These are phyloP conservation scores for Carassius auratus DNA, from an alignment of 2,113 vertebrate genomes.

Conservation along the genomic window DNA sequence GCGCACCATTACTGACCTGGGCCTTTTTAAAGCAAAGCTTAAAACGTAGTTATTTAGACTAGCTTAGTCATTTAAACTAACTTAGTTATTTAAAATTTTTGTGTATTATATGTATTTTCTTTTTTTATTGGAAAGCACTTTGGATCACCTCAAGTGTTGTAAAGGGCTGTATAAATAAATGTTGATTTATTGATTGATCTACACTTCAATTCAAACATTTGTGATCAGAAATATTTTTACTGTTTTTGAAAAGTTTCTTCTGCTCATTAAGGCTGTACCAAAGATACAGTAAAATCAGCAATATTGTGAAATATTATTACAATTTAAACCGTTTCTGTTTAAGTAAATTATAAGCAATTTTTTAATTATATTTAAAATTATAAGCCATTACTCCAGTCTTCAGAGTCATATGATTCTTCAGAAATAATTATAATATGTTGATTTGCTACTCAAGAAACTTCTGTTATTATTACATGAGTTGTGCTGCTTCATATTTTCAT, in stretches of 20 bases:
- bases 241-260: no score
- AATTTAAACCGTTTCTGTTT: not conserved
- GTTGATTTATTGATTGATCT: not conserved
- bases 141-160: no score
- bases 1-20: no score
- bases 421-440: not conserved
- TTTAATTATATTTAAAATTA: not conserved
- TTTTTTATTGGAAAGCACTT: no score
- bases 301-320: not conserved
- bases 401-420: not conserved
- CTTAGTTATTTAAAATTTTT: no score
- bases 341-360: not conserved
- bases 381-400: not conserved
- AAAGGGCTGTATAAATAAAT: no score
- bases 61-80: no score
- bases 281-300: not conserved
- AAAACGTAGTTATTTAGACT: no score
- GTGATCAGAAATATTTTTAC: not conserved
- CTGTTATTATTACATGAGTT: not conserved
- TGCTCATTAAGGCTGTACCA: not conserved
- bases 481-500: not conserved
- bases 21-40: no score
- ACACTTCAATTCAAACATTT: not conserved
- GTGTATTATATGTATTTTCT: no score
- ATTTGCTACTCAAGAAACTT: not conserved